phyloP scores from a whole-genome alignment of 2,113 vertebrate species.

The Coregonus clupeaformis region DNA sequence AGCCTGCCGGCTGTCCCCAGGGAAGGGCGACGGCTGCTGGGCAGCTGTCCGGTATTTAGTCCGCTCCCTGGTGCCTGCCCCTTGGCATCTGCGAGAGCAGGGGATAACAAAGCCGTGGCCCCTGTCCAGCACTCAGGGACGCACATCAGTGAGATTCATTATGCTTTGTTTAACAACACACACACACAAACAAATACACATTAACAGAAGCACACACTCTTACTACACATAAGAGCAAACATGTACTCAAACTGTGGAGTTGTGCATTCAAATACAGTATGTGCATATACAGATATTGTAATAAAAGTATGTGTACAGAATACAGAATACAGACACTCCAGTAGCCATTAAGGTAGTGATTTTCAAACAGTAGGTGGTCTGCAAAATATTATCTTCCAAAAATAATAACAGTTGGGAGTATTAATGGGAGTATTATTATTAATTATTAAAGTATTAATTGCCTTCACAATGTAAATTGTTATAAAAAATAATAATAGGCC shows the following conservation, averaged over 20 bases:
- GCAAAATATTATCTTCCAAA: too few species aligned
- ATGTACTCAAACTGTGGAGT: conserved; percentile 52
- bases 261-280: conserved; percentile 12
- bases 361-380: too few species aligned
- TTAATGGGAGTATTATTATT: too few species aligned
- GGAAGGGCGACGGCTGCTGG: conserved; percentile 70
- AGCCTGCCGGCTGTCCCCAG: conserved; percentile 61
- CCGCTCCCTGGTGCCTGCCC: conserved; percentile 69
- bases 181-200: conserved; percentile 34
- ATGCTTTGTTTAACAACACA: conserved; percentile 65
- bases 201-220: conserved; percentile 51
- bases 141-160: conserved; percentile 69
- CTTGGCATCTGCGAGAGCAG: conserved; percentile 70
- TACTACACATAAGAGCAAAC: conserved; percentile 32
- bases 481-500: too few species aligned
- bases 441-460: too few species aligned
- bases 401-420: too few species aligned
- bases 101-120: conserved; percentile 63
- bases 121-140: conserved; percentile 63
- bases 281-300: too few species aligned
- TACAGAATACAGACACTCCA: too few species aligned
- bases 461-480: too few species aligned
- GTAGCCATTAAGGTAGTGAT: too few species aligned
- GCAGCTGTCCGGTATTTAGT: conserved; percentile 82
- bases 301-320: too few species aligned